phyloP scores from a whole-genome alignment of 2,888 invertebrate species.

The Tenodera sinensis region DNA sequence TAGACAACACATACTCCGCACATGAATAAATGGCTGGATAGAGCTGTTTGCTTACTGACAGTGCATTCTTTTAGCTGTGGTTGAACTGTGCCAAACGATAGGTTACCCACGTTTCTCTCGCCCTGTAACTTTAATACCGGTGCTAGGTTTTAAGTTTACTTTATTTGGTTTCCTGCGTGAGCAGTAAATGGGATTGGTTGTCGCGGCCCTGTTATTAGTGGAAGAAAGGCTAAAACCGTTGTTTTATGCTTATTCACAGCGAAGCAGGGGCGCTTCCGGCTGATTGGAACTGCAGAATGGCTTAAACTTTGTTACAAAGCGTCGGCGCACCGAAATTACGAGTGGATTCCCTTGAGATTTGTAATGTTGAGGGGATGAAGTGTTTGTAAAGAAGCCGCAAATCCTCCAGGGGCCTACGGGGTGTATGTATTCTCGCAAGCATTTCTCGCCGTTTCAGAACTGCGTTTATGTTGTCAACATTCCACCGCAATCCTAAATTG shows the following conservation, averaged over 20 bases:
- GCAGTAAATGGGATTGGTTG: background rate
- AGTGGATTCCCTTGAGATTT: background rate
- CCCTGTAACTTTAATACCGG: background rate
- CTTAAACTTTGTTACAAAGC: background rate
- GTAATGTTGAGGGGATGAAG: background rate
- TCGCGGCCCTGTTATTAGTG: background rate
- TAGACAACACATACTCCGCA: no score
- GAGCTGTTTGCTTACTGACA: no score
- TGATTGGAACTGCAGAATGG: background rate
- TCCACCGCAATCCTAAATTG: background rate
- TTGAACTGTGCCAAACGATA: background rate
- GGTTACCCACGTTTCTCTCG: background rate
- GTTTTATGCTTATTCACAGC: background rate
- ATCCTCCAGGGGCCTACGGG: background rate
- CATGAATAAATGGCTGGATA: no score
- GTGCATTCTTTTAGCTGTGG: background rate
- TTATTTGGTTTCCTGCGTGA: background rate
- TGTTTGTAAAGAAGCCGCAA: background rate
- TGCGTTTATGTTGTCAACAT: background rate
- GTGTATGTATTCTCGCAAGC: background rate
- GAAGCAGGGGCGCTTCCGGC: background rate
- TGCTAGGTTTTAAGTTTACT: background rate
- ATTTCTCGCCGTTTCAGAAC: background rate
- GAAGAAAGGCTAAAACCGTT: background rate
- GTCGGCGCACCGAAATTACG: background rate